Evolutionary conservation across 1,140 invertebrate species (phyloP).

Genomic region (Panagrolaimus sp.): DNA sequence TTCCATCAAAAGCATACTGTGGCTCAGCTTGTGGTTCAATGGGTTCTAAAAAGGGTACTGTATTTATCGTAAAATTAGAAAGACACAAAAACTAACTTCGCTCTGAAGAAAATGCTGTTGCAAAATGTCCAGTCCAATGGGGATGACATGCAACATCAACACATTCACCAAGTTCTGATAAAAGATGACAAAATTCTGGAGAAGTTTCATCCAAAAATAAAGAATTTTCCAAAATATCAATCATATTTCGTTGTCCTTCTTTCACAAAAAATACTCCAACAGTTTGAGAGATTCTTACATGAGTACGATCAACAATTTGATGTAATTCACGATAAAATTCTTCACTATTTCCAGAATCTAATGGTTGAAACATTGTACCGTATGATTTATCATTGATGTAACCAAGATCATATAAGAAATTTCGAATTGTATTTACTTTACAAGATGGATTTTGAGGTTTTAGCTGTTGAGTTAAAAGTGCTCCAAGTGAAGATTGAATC

Average conservation of each 20-base stretch:
- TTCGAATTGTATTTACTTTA: slow-evolving; percentile 50
- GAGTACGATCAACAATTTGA: slow-evolving; percentile 44
- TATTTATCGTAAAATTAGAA: slow-evolving; percentile 1
- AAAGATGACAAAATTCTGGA: slow-evolving; percentile 46
- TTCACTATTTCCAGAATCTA: slow-evolving; percentile 45
- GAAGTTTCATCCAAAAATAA: slow-evolving; percentile 47
- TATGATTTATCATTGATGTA: slow-evolving; percentile 41
- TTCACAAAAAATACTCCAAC: slow-evolving; percentile 90
- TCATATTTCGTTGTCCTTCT: slow-evolving; percentile 71
- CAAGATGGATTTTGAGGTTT: slow-evolving; percentile 34
- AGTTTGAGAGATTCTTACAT: slow-evolving; percentile 72
- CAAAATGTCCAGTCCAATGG: slow-evolving; percentile 53
- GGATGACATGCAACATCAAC: slow-evolving; percentile 35
- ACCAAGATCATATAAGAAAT: slow-evolving; percentile 58
- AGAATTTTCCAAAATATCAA: slow-evolving; percentile 75
- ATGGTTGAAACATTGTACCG: slow-evolving; percentile 39
- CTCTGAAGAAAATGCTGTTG: slow-evolving; percentile 43
- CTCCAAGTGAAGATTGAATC: slow-evolving; percentile 42
- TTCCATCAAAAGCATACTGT: slow-evolving; percentile 51
- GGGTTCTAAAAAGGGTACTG: slow-evolving; percentile 4
- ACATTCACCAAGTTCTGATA: slow-evolving; percentile 48
- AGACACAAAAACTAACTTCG: neutral
- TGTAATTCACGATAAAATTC: slow-evolving; percentile 51
- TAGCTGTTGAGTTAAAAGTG: slow-evolving; percentile 40
- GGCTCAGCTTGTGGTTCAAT: neutral